Evolutionary conservation across 2,797 vertebrate genomes (phyloP).

Genomic region (Sebastes taczanowskii): DNA sequence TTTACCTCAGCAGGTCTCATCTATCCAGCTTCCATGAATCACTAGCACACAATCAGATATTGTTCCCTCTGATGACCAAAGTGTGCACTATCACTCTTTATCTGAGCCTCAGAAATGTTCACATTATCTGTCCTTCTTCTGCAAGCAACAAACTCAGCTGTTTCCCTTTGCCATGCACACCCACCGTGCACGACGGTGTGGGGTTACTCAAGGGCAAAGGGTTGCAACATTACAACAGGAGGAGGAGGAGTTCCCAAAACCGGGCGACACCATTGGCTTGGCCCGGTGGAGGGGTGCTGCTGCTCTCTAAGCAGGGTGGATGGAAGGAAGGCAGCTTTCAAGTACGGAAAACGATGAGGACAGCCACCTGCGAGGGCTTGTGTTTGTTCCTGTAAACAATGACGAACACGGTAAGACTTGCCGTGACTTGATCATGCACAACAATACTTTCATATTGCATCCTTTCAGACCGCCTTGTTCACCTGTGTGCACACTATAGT

Average conservation of each 20-base stretch:
- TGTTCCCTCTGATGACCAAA: not conserved
- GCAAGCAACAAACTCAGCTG: not conserved
- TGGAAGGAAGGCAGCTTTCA: not conserved
- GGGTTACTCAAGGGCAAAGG: constrained; percentile 35
- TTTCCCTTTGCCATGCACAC: not conserved
- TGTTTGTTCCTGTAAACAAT: constrained; percentile 14
- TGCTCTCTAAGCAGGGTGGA: not conserved
- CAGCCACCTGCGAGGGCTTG: not conserved
- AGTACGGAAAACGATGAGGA: not conserved
- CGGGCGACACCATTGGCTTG: constrained; percentile 64
- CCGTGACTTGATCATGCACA: not conserved
- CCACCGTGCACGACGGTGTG: fast-evolving
- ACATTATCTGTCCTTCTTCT: not conserved
- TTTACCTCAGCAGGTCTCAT: not conserved
- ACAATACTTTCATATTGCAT: not conserved
- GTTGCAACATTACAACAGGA: not conserved
- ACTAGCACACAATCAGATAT: not conserved
- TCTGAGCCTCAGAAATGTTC: not conserved
- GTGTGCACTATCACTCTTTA: not conserved
- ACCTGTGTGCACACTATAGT: too few species aligned
- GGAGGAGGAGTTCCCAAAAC: constrained; percentile 68
- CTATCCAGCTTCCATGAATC: not conserved
- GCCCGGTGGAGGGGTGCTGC: not conserved
- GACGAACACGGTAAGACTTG: constrained; percentile 54
- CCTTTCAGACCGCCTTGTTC: not conserved